phyloP scores from a whole-genome alignment of 2,888 invertebrate genomes.

The Endomychus coccineus region DNA sequence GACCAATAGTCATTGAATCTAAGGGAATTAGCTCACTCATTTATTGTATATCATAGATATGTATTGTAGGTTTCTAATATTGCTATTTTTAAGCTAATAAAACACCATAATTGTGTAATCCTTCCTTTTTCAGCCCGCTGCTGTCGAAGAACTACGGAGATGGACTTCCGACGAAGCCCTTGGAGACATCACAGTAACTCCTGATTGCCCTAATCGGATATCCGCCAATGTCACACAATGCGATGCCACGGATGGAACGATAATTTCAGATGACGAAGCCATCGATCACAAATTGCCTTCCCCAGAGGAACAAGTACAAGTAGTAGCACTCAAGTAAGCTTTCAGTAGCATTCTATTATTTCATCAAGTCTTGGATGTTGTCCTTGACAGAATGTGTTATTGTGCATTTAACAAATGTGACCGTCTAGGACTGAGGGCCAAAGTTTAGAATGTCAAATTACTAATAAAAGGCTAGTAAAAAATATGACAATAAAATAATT shows the following conservation, averaged over 20 bases:
- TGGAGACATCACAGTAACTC: constrained; percentile 73
- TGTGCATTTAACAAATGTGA: too few relatives aligned
- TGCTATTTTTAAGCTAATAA: too few relatives aligned
- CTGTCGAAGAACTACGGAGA: constrained; percentile 68
- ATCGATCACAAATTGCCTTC: constrained; percentile 82
- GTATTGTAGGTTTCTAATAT: too few relatives aligned
- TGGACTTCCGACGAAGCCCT: constrained; percentile 80
- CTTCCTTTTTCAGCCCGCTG: constrained; percentile 60
- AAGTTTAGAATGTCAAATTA: too few relatives aligned
- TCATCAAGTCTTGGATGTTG: too few relatives aligned
- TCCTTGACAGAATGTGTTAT: too few relatives aligned
- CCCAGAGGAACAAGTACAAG: constrained; percentile 78
- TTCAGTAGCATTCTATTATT: constrained; percentile 1
- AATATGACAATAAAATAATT: too few relatives aligned
- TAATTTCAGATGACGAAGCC: constrained; percentile 57
- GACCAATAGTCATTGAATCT: too few relatives aligned
- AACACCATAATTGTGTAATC: background rate
- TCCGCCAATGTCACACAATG: constrained; percentile 39
- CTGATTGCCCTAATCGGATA: constrained; percentile 70
- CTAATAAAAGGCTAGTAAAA: too few relatives aligned
- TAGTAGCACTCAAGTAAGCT: constrained; percentile 72
- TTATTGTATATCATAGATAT: too few relatives aligned
- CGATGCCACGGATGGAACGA: constrained; percentile 44
- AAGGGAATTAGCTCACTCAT: too few relatives aligned
- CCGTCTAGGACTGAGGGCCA: too few relatives aligned